Conservation (phyloP, 2,888 invertebrate genomes). For the Lacanobia wlatinum region DNA sequence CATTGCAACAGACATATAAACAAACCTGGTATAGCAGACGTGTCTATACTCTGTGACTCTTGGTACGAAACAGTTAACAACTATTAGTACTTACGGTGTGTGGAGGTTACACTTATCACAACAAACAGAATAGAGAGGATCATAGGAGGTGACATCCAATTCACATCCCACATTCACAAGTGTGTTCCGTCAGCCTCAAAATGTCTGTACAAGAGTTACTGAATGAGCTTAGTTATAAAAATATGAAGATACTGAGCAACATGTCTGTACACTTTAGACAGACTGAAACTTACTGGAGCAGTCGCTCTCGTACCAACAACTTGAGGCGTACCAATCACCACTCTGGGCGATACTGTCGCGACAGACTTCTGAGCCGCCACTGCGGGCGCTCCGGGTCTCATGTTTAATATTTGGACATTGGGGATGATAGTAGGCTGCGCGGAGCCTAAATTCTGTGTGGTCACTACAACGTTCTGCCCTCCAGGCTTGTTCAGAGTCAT, state of each 20-base stretch:
- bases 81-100: conserved; percentile 51
- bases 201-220: conserved; percentile 69
- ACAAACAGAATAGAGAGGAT: conserved; percentile 50
- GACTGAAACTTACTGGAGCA: conserved; percentile 92
- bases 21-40: conserved; percentile 68
- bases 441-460: conserved; percentile 92
- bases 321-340: conserved; percentile 95
- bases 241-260: conserved; percentile 67
- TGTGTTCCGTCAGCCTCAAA: conserved; percentile 69
- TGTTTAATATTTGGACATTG: conserved; percentile 96
- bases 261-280: conserved; percentile 59
- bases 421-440: conserved; percentile 92
- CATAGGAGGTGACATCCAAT: conserved; percentile 54
- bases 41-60: conserved; percentile 63
- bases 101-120: conserved; percentile 28
- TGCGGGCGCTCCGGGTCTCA: conserved; percentile 93
- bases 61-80: conserved; percentile 49
- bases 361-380: conserved; percentile 94
- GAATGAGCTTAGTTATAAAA: conserved; percentile 51
- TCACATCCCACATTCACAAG: conserved; percentile 59
- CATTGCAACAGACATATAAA: conserved; percentile 67
- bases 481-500: conserved; percentile 92
- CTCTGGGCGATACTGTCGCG: conserved; percentile 94
- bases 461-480: conserved; percentile 88
- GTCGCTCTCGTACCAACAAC: conserved; percentile 95